Percentiles rank a stretch among this genome's conserved stretches.
phyloP scores from a whole-genome alignment of 2,888 invertebrate species.

The Drosophila tripunctata region DNA sequence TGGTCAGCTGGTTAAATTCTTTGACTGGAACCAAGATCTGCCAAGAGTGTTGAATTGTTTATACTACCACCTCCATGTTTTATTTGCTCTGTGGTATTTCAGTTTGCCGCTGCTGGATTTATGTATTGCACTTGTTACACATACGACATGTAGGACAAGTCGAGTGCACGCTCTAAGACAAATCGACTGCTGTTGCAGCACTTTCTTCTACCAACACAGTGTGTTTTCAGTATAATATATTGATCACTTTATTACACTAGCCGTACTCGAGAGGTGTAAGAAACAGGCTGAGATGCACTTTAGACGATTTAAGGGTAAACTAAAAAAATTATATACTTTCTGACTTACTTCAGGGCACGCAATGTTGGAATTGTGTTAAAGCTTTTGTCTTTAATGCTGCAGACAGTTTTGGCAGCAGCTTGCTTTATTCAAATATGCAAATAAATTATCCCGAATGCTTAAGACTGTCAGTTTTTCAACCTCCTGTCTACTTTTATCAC shows the following conservation, averaged over 20 bases:
- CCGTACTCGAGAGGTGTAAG: constrained; percentile 1
- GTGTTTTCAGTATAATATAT: constrained; percentile 47
- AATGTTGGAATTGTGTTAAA: neutral
- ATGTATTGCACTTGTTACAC: constrained; percentile 70
- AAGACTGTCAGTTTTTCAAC: neutral
- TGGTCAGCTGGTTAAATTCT: constrained; percentile 35
- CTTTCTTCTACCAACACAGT: constrained; percentile 36
- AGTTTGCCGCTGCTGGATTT: constrained; percentile 53
- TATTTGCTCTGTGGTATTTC: constrained; percentile 53
- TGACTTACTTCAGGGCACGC: neutral
- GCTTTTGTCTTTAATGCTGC: neutral
- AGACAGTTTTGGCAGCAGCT: constrained; percentile 1
- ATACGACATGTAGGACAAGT: constrained; percentile 64
- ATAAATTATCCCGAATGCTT: neutral
- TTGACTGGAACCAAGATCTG: constrained; percentile 36
- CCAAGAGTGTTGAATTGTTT: constrained; percentile 29
- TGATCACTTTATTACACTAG: constrained; percentile 55
- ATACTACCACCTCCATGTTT: constrained; percentile 17
- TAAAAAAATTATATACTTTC: neutral
- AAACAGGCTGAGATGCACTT: constrained; percentile 4
- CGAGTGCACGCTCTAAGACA: constrained; percentile 57
- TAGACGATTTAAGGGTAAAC: neutral
- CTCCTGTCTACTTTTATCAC: constrained; percentile 5
- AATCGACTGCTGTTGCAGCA: constrained; percentile 59
- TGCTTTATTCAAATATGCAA: constrained; percentile 2